Evolutionary conservation across 2,113 vertebrate genomes (phyloP), one percentile per base, ranked within the genome.

Genomic region (Ptilorrhoa leucosticta): DNA sequence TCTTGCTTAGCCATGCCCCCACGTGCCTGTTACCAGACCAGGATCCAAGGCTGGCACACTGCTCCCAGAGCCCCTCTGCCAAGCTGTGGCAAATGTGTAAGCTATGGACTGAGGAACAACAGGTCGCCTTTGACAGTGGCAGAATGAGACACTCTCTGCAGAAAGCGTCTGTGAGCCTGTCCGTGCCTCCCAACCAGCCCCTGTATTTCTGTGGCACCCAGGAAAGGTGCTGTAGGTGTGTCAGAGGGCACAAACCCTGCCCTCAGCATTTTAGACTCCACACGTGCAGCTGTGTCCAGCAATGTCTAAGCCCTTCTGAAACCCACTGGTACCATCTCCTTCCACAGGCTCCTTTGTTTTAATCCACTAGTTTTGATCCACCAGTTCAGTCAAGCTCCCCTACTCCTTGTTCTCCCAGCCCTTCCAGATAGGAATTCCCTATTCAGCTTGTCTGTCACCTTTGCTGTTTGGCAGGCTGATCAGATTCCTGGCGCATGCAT

Each of bases 1-100:
- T 44, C 33, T 30, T 9, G 42, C 51, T 50, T 1, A 35, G 66
- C 45, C 21, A 1, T 2, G 48, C 44, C 70, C n/a, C 54, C 4
- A 0, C 8, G 9, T 42, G 57, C 28, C 80, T 13, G 47, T 15
- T 9, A 5, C 10, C 71, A 30, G 42, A 1, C 0, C 1, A 3
- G 61, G 27, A 19, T 5, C 22, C 17, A 10, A 26, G 71, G 54
- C 7, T 0, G 42, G 30, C 53, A 10, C 3, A 1, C 14, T 9
- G 2, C 35, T n/a, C 48, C 15, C 0, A 8, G 3, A 15, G 53
- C 10, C 65, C 65, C 57, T 76, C 1, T 24, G 28, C 1, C 12
- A 23, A 66, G 69, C 75, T 7, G 0, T 11, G 44, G n/a, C 40
- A 31, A 13, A 37, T 0, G 9, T 9, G 2, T 3, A 19, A 69